Evolutionary conservation across 2,113 vertebrate genomes (phyloP), one percentile per base, ranked within the genome.

Genomic region (Syrmaticus mikado): DNA sequence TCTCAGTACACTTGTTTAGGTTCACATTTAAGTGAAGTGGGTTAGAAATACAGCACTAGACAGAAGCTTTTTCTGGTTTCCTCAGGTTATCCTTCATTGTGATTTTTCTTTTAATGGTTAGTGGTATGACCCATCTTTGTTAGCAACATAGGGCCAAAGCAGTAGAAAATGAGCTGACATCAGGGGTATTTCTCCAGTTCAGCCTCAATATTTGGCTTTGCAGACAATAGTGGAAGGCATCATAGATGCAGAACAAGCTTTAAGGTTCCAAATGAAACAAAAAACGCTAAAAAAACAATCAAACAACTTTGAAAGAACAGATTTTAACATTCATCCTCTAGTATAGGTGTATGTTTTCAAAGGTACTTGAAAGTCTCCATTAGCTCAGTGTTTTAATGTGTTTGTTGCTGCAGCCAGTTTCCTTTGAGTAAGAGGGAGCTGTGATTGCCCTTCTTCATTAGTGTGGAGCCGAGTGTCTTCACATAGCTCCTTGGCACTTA

Each of bases 311-410:
- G 2, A 52, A 82, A 48, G 55, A 78, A 6, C 10, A 45, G 30
- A 1, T 66, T 89, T 73, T 61, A 83, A 74, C 28, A 73, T 0
- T 0, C 1, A 1, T 32, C 12, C 36, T 60, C 2, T 48, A 20
- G 30, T 15, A 60, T 68, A 76, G 27, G 15, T 30, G 13, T 71
- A 7, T 82, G 22, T 19, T 90, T 85, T 82, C n/a, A 17, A 15
- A 71, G 52, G 14, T 48, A 14, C 21, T 41, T 30, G 21, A 0
- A 58, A 70, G 28, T 28, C 32, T 65, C 30, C 1, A 0, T 71
- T 48, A 75, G 27, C 48, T 77, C 25, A 11, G 0, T 57, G 60
- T 50, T 76, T 73, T 50, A 41, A 8, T 64, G 18, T 8, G 20
- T 40, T 64, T 8, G 24, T 36, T 64, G 38, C 55, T 50, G 19